A percentile compares a stretch with the other conserved stretches of the same genome.
phyloP scores from a whole-genome alignment of 1,140 invertebrate genomes.

The Maconellicoccus hirsutus region DNA sequence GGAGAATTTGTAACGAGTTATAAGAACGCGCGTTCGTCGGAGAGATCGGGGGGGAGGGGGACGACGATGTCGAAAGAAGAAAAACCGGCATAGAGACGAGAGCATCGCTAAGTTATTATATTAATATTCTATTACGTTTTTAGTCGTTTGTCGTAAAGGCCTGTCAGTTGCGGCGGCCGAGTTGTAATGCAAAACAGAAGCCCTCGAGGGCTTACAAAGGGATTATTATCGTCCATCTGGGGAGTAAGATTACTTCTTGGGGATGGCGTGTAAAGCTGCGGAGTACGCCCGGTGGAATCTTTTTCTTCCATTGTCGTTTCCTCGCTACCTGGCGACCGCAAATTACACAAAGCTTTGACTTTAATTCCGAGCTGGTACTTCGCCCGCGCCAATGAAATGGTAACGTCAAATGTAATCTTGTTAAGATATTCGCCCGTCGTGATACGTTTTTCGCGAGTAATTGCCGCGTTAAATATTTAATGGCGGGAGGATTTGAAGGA shows the following conservation, averaged over 20 bases:
- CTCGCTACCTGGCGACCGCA: conserved; percentile 13
- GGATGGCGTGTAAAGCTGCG: background rate
- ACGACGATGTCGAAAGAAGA: background rate
- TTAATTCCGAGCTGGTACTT: background rate
- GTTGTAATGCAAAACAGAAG: conserved; percentile 17
- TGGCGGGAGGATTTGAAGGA: no score
- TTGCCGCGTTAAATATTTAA: no score
- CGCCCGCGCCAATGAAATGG: background rate
- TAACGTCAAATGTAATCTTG: background rate
- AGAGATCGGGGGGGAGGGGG: background rate
- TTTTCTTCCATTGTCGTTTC: background rate
- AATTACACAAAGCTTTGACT: conserved; percentile 22
- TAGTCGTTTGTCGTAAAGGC: background rate
- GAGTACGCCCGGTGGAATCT: background rate
- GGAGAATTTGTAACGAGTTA: background rate
- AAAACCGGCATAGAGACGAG: background rate
- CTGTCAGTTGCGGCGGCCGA: background rate
- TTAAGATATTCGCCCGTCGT: background rate
- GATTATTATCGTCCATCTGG: conserved; percentile 21
- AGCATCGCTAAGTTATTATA: background rate
- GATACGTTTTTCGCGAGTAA: no score
- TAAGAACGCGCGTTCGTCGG: no score
- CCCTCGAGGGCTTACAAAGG: conserved; percentile 14
- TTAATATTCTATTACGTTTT: conserved; percentile 10
- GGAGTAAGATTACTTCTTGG: background rate